Evolutionary conservation across 2,888 invertebrate genomes (phyloP).

Genomic region (Scaptomyza cyrtandrae): DNA sequence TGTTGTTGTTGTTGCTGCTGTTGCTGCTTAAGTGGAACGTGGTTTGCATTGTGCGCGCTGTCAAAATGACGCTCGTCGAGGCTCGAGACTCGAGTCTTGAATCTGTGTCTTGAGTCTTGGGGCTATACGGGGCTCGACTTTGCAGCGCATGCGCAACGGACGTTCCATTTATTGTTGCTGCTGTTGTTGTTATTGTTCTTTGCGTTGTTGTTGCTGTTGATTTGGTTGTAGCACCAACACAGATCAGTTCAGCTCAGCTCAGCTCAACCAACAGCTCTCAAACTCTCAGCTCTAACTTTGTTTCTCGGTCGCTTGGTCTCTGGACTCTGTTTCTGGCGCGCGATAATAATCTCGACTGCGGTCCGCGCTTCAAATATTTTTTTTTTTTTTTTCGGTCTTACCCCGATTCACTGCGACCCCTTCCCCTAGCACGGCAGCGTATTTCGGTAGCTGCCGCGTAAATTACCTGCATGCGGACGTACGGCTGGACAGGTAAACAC

Average conservation of each 20-base stretch:
- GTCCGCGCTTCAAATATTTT: slow-evolving; percentile 38
- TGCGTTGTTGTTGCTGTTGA: slow-evolving; percentile 20
- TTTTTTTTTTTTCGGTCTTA: slow-evolving; percentile 10
- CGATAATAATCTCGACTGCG: slow-evolving; percentile 82
- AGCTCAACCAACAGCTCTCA: slow-evolving; percentile 26
- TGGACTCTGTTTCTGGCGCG: slow-evolving; percentile 75
- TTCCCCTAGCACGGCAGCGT: slow-evolving; percentile 67
- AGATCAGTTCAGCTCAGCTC: slow-evolving; percentile 22
- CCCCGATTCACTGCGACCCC: background rate
- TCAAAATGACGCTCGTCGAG: slow-evolving; percentile 82
- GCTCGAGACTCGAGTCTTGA: slow-evolving; percentile 36
- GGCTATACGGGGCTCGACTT: slow-evolving; percentile 34
- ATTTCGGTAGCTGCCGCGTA: slow-evolving; percentile 85
- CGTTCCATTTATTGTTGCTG: slow-evolving; percentile 35
- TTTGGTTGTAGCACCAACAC: slow-evolving; percentile 25
- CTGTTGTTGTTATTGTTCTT: slow-evolving; percentile 25
- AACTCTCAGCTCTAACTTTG: slow-evolving; percentile 14
- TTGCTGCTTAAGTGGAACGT: slow-evolving; percentile 74
- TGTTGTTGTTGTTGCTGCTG: slow-evolving; percentile 35
- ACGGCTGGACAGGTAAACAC: slow-evolving; percentile 71
- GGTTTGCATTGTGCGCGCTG: slow-evolving; percentile 80
- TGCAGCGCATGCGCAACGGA: slow-evolving; percentile 66
- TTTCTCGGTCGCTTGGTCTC: slow-evolving; percentile 13
- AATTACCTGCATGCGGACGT: slow-evolving; percentile 83
- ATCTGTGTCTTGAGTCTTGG: slow-evolving; percentile 18